Evolutionary conservation across 2,113 vertebrate genomes (phyloP).

Genomic region (Corythaixoides concolor): DNA sequence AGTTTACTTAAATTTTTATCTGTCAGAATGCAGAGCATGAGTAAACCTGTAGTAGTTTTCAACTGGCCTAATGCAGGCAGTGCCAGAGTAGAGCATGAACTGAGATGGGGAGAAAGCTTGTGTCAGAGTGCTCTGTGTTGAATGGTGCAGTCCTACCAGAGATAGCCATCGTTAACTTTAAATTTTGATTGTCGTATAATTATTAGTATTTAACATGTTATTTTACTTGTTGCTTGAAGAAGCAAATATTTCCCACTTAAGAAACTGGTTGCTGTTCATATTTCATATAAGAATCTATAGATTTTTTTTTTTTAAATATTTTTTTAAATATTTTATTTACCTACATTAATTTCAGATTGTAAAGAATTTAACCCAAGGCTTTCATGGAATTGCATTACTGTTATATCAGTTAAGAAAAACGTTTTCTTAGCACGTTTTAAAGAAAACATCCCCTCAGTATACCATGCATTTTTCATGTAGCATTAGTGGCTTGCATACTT

Average conservation of each 20-base stretch:
- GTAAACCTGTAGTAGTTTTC: background rate
- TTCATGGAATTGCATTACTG: background rate
- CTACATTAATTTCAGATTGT: background rate
- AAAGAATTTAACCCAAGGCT: background rate
- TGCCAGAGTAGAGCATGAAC: background rate
- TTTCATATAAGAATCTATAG: constrained; percentile 1
- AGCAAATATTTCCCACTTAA: background rate
- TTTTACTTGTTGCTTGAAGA: constrained; percentile 3
- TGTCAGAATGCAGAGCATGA: background rate
- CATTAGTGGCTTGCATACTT: constrained; percentile 23
- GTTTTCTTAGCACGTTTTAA: constrained; percentile 27
- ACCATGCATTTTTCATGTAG: background rate
- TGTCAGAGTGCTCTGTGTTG: background rate
- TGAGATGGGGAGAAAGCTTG: background rate
- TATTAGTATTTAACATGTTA: background rate
- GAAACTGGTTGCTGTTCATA: background rate
- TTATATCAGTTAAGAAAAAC: background rate
- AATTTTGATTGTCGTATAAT: background rate
- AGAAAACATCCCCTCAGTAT: constrained; percentile 16
- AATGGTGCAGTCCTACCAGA: background rate
- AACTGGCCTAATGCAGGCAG: background rate
- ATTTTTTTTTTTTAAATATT: background rate
- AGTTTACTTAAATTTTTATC: background rate
- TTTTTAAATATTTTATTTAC: no score
- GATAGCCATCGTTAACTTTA: background rate